These are phyloP conservation scores for Pachypeltis micranthus DNA, from an alignment of 1,140 invertebrate genomes.

Conservation along the genomic window DNA sequence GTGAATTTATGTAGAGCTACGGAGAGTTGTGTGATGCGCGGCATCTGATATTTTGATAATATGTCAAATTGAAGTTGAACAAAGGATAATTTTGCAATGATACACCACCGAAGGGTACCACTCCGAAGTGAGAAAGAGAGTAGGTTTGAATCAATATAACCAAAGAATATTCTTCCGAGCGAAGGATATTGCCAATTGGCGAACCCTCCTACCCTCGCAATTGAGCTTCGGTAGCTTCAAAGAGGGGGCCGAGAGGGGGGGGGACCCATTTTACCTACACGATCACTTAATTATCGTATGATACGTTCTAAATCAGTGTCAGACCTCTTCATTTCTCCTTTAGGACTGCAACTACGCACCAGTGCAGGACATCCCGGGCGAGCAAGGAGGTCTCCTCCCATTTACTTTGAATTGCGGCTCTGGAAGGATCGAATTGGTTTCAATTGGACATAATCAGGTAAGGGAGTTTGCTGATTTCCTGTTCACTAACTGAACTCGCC, in stretches of 20 bases:
- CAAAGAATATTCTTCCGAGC: not conserved
- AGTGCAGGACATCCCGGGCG: no score
- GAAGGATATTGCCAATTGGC: constrained; percentile 2
- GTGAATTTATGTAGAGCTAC: no score
- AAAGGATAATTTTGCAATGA: no score
- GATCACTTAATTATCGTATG: constrained; percentile 7
- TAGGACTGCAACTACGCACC: not conserved
- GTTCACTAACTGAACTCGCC: no score
- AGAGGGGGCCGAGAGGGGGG: constrained; percentile 5
- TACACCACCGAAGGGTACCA: no score
- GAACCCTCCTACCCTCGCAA: not conserved
- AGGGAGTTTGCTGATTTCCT: constrained; percentile 7
- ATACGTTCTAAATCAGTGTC: not conserved
- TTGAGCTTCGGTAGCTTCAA: constrained; percentile 2
- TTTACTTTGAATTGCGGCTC: not conserved
- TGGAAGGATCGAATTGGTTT: not conserved
- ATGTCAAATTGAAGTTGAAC: no score
- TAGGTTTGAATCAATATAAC: no score
- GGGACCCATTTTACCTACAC: constrained; percentile 10
- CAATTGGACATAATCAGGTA: constrained; percentile 5
- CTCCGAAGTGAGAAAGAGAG: no score
- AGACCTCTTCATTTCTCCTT: not conserved
- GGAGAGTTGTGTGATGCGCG: no score
- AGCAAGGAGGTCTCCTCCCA: no score
- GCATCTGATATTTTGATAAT: no score